Base-by-base conservation (phyloP, 2,797 vertebrate species). In the Paguma larvata region DNA sequence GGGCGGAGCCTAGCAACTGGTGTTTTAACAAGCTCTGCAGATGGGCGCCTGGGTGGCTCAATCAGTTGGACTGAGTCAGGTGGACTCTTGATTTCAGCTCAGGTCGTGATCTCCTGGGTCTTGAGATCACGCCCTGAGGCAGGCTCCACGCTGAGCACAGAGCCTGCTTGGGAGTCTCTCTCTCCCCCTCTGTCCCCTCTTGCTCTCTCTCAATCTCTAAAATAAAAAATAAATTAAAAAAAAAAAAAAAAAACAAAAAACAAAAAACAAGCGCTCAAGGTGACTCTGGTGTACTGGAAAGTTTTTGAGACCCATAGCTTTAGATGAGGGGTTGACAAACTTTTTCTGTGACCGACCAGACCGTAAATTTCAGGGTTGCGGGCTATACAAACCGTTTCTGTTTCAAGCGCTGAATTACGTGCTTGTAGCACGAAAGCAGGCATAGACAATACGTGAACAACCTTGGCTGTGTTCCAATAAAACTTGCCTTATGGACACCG, bases 381-480 rank as follows among this genome's bases (percentile, higher is more conserved):
- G 34, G 4, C 16, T 13, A 56, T 1, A 1, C 9, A 34, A 0
- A 3, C 6, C 5, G 14, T 72, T 48, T 68, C 72, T 44, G 23
- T 6, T 6, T 7, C 30, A 70, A 77, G 16, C 21, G 30, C 38
- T 62, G 11, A n/a, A 38, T 25, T 51, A 80, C 25, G 41, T 23
- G 44, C 48, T 2, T 18, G 7, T 9, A 82, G 41, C 38, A 34
- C 1, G 6, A 80, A 84, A 68, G 41, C 41, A 86, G 80, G 25
- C 62, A 46, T 0, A 53, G 14, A 84, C 2, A 4, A 34, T 16
- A 67, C 25, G 15, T 6, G 56, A 67, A 62, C 27, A 53, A 67
- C 23, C 16, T 15, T 53, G 14, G 48, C 30, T 86, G 21, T 30
- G 23, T 75, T 63, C 41, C 86, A 77, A 13, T 46, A 34, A 77